Conservation (phyloP, 2,888 invertebrate species). For the Malthinus flaveolus region DNA sequence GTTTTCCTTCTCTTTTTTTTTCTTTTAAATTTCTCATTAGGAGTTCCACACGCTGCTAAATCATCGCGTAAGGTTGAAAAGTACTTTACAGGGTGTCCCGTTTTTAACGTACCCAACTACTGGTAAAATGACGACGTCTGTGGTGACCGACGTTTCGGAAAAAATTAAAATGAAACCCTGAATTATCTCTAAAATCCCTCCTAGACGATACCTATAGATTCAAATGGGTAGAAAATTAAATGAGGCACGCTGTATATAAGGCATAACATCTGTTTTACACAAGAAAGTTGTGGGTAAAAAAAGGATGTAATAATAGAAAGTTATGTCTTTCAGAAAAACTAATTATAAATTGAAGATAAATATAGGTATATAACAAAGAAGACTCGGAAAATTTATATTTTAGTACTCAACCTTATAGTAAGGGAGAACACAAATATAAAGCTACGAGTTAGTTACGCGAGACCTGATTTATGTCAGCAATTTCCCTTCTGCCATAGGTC, state of each 20-base stretch:
- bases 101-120: no score
- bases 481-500: conserved; percentile 43
- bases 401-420: conserved; percentile 25
- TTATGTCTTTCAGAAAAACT: conserved; percentile 4
- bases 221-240: no score
- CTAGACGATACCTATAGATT: no score
- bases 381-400: conserved; percentile 22
- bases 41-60: no score
- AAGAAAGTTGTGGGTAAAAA: not conserved
- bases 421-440: conserved; percentile 35
- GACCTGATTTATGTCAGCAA: conserved; percentile 45
- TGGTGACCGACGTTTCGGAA: no score
- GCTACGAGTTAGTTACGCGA: conserved; percentile 42
- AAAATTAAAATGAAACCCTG: no score
- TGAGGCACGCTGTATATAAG: no score
- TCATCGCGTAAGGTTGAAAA: no score
- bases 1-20: not conserved
- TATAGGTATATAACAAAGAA: conserved; percentile 8
- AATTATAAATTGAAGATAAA: conserved; percentile 7
- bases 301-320: conserved; percentile 5
- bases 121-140: no score
- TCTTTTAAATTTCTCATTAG: not conserved
- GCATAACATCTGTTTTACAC: no score
- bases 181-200: no score
- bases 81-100: no score